A percentile compares a stretch with the other conserved stretches of the same genome.
Conservation (phyloP, 2,888 invertebrate species). For the Brenthis daphne region DNA sequence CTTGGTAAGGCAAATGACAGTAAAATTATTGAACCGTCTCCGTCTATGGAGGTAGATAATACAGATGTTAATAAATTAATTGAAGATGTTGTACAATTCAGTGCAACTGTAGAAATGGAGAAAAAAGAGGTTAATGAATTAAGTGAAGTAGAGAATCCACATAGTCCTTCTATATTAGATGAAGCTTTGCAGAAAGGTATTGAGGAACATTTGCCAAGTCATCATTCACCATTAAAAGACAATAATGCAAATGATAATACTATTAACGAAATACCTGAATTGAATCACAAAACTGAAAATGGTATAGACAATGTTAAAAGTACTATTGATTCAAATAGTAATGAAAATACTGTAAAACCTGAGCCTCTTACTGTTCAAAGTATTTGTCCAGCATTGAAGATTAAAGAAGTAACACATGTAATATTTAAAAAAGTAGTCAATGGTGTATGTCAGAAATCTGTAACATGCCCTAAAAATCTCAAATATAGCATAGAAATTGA, state of each 20-base stretch:
- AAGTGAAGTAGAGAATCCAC: slow-evolving; percentile 58
- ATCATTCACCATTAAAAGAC: slow-evolving; percentile 25
- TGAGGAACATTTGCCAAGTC: slow-evolving; percentile 60
- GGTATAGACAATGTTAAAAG: slow-evolving; percentile 6
- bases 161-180: slow-evolving; percentile 73
- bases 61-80: slow-evolving; percentile 54
- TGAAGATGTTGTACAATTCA: slow-evolving; percentile 55
- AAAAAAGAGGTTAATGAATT: slow-evolving; percentile 41
- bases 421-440: slow-evolving; percentile 66
- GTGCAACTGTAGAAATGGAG: slow-evolving; percentile 44
- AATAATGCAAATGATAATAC: slow-evolving; percentile 24
- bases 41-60: slow-evolving; percentile 45
- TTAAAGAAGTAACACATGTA: slow-evolving; percentile 58
- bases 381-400: slow-evolving; percentile 39
- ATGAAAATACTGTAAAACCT: slow-evolving; percentile 23
- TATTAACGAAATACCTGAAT: slow-evolving; percentile 14
- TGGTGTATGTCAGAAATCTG: slow-evolving; percentile 63
- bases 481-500: slow-evolving; percentile 70
- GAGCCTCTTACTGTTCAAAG: slow-evolving; percentile 39
- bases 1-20: slow-evolving; percentile 58
- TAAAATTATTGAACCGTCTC: slow-evolving; percentile 43
- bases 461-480: slow-evolving; percentile 72
- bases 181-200: slow-evolving; percentile 65
- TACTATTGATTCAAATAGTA: slow-evolving; percentile 14
- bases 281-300: slow-evolving; percentile 5